Evolutionary conservation across 2,888 invertebrate genomes (phyloP), one percentile per base, ranked within the genome.

Genomic region (Xanthorhoe spadicearia): DNA sequence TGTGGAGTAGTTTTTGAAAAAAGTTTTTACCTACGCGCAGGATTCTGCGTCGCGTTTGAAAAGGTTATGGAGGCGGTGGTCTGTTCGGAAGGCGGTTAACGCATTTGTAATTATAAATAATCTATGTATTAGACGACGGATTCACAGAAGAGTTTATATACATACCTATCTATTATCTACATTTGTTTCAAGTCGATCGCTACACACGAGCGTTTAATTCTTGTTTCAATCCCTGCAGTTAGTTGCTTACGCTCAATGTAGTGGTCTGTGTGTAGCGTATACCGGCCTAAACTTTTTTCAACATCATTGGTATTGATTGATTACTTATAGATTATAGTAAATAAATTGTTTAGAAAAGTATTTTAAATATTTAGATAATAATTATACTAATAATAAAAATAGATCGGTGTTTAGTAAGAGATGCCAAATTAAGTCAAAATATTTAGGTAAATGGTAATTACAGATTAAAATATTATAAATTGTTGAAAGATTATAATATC

Each of bases 341-440:
- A 88, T 89, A 92, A 92, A 91, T 92, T 92, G 93, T 93, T 93
- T 93, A 93, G 92, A 92, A 80, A 91, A 92, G 93, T 93, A 93
- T 93, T 93, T 92, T 92, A 92, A 93, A 92, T 90, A 92, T 92
- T 88, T 92, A 92, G 92, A 86, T 90, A 88, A 87, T 92, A 87
- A 85, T 88, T 88, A 90, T 88, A 82, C 86, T 84, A 82, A 84
- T 69, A 74, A 76, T 72, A 85, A 83, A 80, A 86, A 87, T 90
- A 90, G 91, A 89, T 92, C 92, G 88, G 90, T 92, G 92, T 93
- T 91, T 93, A 93, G 92, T 86, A 90, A 86, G 91, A 93, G 92
- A 91, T 94, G 95, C 95, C 94, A 95, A 95, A 95, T 94, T 92
- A 94, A 94, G 95, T 95, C 94, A 94, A 94, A 95, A 93, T 90